phyloP scores from a whole-genome alignment of 35 echinoderm and acorn worm species.

The Antedon bifida region DNA sequence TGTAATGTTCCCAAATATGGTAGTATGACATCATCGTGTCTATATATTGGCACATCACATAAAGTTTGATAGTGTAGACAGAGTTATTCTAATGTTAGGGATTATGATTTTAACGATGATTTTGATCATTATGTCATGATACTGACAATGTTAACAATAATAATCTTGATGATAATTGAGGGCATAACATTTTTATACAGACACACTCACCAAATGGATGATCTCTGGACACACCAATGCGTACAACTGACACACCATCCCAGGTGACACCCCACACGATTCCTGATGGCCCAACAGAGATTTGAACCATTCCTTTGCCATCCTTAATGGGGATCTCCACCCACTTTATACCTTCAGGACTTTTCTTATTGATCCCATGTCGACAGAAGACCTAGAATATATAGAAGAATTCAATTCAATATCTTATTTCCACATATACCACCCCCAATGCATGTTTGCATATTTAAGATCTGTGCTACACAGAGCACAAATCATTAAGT shows the following conservation, averaged over 20 bases:
- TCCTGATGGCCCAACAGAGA: conserved; percentile 74
- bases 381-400: conserved; percentile 47
- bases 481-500: background rate
- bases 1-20: too few species aligned
- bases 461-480: too few species aligned
- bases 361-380: conserved; percentile 48
- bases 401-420: background rate
- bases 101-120: too few species aligned
- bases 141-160: too few species aligned
- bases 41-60: too few species aligned
- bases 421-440: background rate
- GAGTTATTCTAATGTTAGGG: too few species aligned
- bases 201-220: conserved; percentile 59
- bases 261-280: conserved; percentile 87
- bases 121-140: too few species aligned
- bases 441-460: background rate
- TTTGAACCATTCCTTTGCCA: conserved; percentile 53
- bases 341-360: conserved; percentile 75
- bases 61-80: too few species aligned
- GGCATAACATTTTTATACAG: too few species aligned
- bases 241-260: conserved; percentile 71
- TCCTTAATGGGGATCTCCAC: conserved; percentile 35
- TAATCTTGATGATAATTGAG: too few species aligned
- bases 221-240: conserved; percentile 71
- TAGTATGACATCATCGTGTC: too few species aligned